Conservation (phyloP, 2,113 vertebrate species). For the Nyctereutes procyonoides region DNA sequence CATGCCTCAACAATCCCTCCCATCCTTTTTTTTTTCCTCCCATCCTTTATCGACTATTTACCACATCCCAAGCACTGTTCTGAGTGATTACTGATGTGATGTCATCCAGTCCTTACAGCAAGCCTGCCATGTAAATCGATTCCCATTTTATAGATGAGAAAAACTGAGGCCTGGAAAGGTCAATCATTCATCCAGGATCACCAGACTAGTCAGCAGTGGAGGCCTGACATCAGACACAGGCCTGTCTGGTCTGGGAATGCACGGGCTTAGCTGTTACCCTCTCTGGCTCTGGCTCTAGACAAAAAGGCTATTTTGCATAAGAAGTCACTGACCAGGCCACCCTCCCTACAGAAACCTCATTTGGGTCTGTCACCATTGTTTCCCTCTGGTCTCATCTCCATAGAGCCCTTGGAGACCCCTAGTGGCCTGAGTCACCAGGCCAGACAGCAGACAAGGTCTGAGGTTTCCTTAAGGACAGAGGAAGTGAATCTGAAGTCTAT, state of each 20-base stretch:
- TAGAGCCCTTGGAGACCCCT: neutral
- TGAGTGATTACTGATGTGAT: too few relatives aligned
- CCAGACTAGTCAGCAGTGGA: neutral
- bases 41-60: neutral
- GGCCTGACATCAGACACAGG: neutral
- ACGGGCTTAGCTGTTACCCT: neutral
- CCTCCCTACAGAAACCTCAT: neutral
- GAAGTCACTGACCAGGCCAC: neutral
- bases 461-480: neutral
- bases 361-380: neutral
- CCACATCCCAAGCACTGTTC: neutral
- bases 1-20: neutral
- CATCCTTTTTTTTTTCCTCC: neutral
- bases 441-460: neutral
- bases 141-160: neutral
- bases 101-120: neutral
- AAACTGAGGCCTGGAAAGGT: neutral
- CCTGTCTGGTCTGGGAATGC: neutral
- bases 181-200: neutral
- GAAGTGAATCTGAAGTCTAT: neutral
- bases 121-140: neutral
- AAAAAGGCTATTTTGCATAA: neutral
- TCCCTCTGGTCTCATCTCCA: neutral
- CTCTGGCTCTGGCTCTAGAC: neutral
- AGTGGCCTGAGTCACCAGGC: neutral